A percentile compares a stretch with the other conserved stretches of the same genome.
phyloP scores from a whole-genome alignment of 1,140 invertebrate genomes.

The Camponotus pennsylvanicus region DNA sequence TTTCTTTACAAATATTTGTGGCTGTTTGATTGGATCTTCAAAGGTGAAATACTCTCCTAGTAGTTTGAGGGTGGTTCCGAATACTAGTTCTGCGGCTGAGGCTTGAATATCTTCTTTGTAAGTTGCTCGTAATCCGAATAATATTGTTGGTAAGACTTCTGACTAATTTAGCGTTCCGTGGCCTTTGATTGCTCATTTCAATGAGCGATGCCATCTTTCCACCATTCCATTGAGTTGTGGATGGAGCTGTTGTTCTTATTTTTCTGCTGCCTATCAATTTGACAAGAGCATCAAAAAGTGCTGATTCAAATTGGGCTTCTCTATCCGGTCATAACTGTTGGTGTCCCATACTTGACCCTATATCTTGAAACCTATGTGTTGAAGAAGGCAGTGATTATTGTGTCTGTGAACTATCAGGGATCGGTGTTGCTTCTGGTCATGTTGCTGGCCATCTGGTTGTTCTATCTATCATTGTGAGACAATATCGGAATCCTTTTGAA shows the following conservation, averaged over 20 bases:
- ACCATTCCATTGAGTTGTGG: slow-evolving; percentile 16
- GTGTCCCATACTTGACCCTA: slow-evolving; percentile 29
- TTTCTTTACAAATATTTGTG: neutral
- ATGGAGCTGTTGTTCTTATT: slow-evolving; percentile 1
- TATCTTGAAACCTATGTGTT: neutral
- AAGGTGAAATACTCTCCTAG: neutral
- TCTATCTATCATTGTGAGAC: slow-evolving; percentile 27
- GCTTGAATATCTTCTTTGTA: neutral
- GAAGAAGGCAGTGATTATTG: neutral
- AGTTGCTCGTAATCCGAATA: neutral
- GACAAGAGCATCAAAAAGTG: neutral
- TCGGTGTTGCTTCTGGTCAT: neutral
- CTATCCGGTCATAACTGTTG: slow-evolving; percentile 40
- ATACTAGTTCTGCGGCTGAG: neutral
- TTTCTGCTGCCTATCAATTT: neutral
- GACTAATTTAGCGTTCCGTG: neutral
- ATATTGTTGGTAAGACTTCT: neutral
- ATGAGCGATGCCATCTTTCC: neutral
- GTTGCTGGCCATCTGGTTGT: slow-evolving; percentile 15
- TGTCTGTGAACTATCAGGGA: neutral
- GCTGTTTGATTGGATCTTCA: neutral
- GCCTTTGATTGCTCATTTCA: neutral
- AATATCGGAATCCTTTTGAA: neutral
- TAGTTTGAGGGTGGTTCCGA: neutral
- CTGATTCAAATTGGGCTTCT: slow-evolving; percentile 29